A percentile compares a stretch with the other conserved stretches of the same genome.
Conservation (phyloP, 2,797 vertebrate genomes). For the Acrocephalus scirpaceus region DNA sequence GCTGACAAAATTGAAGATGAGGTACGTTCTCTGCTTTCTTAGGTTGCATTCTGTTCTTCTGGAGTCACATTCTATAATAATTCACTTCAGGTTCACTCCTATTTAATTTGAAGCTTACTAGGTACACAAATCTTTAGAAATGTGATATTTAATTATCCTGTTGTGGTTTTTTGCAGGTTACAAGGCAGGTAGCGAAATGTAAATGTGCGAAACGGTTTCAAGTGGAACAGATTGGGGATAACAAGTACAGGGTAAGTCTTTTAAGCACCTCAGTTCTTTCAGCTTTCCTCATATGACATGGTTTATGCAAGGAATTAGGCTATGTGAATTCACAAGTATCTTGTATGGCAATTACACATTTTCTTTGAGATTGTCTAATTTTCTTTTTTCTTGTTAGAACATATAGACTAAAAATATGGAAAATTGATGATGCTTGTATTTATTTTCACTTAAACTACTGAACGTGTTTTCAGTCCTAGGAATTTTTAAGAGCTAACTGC, state of each 20-base stretch:
- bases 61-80: neutral
- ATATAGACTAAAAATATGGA: neutral
- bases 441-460: neutral
- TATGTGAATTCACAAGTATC: neutral
- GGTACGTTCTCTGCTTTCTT: slow-evolving; percentile 72
- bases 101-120: neutral
- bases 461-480: neutral
- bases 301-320: neutral
- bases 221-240: slow-evolving; percentile 98
- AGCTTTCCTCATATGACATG: neutral
- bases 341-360: neutral
- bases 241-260: slow-evolving; percentile 96
- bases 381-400: neutral
- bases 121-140: neutral
- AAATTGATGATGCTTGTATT: neutral
- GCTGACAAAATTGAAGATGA: slow-evolving; percentile 99
- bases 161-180: slow-evolving; percentile 84
- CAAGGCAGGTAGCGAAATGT: slow-evolving; percentile 97
- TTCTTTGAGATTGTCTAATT: neutral
- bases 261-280: neutral
- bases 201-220: slow-evolving; percentile 99
- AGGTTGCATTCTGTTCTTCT: neutral
- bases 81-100: neutral
- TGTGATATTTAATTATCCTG: neutral
- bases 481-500: neutral